These are phyloP conservation scores for Sparidentex hasta DNA, from an alignment of 2,797 vertebrate species.

Conservation along the genomic window DNA sequence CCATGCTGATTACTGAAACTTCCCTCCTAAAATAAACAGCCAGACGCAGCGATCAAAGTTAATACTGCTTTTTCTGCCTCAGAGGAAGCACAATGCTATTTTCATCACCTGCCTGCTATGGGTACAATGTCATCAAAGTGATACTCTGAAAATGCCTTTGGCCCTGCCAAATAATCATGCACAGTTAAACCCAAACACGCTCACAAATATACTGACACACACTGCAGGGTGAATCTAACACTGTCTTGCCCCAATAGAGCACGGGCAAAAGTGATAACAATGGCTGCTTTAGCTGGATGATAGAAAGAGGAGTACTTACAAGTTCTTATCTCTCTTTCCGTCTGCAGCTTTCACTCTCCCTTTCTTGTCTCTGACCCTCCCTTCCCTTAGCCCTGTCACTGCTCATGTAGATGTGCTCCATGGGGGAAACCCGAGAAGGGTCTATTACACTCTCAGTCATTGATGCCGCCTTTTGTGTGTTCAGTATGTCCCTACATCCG, in stretches of 20 bases:
- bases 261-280: slow-evolving; percentile 55
- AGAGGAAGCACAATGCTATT: slow-evolving; percentile 44
- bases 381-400: slow-evolving; percentile 25
- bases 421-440: slow-evolving; percentile 69
- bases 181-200: slow-evolving; percentile 20
- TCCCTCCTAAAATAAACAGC: slow-evolving; percentile 47
- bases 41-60: slow-evolving; percentile 29
- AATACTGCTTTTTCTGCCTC: slow-evolving; percentile 16
- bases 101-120: slow-evolving; percentile 41
- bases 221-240: slow-evolving; percentile 33
- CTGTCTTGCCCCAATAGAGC: slow-evolving; percentile 36
- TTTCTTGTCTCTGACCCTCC: slow-evolving; percentile 45
- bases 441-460: slow-evolving; percentile 63
- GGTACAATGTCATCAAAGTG: slow-evolving; percentile 32
- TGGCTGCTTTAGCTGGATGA: slow-evolving; percentile 53
- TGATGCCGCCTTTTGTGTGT: slow-evolving; percentile 37
- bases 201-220: background rate
- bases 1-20: slow-evolving; percentile 26
- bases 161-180: slow-evolving; percentile 41
- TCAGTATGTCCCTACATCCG: slow-evolving; percentile 1
- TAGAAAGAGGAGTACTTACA: slow-evolving; percentile 74
- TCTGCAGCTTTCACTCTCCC: slow-evolving; percentile 64
- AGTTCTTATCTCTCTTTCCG: slow-evolving; percentile 64
- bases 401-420: slow-evolving; percentile 58
- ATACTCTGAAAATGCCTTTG: slow-evolving; percentile 37